Evolutionary conservation across 2,797 vertebrate genomes (phyloP), one percentile per base, ranked within the genome.

Genomic region (Lindbergichthys nudifrons): DNA sequence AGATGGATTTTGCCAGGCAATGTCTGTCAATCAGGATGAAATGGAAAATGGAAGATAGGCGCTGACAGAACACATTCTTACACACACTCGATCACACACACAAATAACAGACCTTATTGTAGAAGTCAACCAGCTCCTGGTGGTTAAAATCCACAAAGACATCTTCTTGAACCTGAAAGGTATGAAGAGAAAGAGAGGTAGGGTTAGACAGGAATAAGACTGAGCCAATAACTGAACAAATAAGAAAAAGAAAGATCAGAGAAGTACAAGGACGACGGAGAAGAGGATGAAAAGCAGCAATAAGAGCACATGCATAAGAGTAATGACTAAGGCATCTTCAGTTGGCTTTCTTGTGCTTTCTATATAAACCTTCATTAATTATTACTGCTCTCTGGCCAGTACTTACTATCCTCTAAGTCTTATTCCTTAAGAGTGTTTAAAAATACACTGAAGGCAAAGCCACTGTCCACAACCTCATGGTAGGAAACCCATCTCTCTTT

Each of bases 41-140:
- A 76, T 64, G 48, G 48, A 73, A 50, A 21, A 57, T 51, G 41
- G 39, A 61, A 16, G 45, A 39, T 19, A 12, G 50, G 10, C 8
- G 53, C 16, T 57, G 56, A 52, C 21, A 59, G 50, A 30, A 52
- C 21, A 50, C n/a, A 50, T 13, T 23, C 53, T 53, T 21, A 53
- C 26, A 70, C 51, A 64, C 15, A 56, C 21, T 58, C 4, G 51
- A 26, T 19, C 19, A 52, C 15, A 66, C 10, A 76, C 32, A 56
- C 18, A 69, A 41, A 9, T 26, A 41, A 93, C 91, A 87, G 63
- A 99, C 98, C 97, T 99, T 97, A 92, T 97, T 96, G 92, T 98
- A 99, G 95, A 99, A 97, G 52, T 98, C 96, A 89, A 97, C 96
- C 65, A 99, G 94, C 90, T 99, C 96, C 92, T 95, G 90, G 88